phyloP scores from a whole-genome alignment of 2,113 vertebrate species.

The Callospermophilus lateralis region DNA sequence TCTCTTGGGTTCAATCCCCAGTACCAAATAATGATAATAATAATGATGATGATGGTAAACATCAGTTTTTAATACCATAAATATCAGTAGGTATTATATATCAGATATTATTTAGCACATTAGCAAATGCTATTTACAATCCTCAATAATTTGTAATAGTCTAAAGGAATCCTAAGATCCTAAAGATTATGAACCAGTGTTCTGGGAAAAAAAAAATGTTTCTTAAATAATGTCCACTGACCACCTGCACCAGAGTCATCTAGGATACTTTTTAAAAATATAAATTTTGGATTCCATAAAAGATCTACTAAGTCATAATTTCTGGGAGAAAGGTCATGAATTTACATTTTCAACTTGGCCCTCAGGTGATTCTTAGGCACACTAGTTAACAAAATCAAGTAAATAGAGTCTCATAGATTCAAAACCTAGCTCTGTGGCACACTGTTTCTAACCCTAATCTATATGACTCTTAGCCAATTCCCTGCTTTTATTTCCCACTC shows the following conservation, averaged over 20 bases:
- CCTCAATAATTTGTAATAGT: not conserved
- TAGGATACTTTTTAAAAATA: not conserved
- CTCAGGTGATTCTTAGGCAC: not conserved
- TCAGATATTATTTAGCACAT: slow-evolving; percentile 22
- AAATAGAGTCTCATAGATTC: not conserved
- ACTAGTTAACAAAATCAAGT: slow-evolving; percentile 6
- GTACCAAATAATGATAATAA: no score
- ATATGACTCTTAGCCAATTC: not conserved
- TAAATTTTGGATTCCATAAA: not conserved
- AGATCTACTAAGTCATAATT: not conserved
- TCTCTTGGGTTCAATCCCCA: no score
- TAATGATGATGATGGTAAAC: no score
- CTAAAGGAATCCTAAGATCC: not conserved
- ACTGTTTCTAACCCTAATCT: not conserved
- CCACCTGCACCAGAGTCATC: not conserved
- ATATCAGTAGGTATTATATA: not conserved
- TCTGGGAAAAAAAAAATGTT: not conserved
- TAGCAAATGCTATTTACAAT: not conserved
- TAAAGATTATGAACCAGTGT: not conserved
- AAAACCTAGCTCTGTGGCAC: not conserved
- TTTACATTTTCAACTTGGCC: not conserved
- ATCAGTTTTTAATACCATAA: not conserved
- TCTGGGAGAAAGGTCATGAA: not conserved
- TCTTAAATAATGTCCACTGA: not conserved
- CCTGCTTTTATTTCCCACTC: not conserved